phyloP scores from a whole-genome alignment of 1,140 invertebrate genomes.

The Calliopsis andreniformis region DNA sequence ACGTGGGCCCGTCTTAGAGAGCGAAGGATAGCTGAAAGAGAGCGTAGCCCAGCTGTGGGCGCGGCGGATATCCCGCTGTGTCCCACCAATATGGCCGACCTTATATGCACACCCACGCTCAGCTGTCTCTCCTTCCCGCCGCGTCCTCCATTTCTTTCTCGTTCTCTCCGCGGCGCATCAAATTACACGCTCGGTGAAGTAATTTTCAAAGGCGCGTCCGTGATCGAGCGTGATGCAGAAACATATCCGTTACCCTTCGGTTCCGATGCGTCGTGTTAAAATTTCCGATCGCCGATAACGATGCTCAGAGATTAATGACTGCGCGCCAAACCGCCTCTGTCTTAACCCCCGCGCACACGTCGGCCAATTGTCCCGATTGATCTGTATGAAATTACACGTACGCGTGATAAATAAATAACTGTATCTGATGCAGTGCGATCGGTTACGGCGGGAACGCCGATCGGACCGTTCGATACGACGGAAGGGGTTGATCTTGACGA shows the following conservation, averaged over 20 bases:
- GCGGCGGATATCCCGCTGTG: slow-evolving; percentile 75
- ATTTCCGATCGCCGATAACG: slow-evolving; percentile 62
- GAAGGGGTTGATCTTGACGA: too few species aligned
- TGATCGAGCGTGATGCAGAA: slow-evolving; percentile 54
- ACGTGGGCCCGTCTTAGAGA: slow-evolving; percentile 35
- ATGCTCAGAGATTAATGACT: slow-evolving; percentile 56
- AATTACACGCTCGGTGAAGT: slow-evolving; percentile 60
- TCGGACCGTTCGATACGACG: background rate
- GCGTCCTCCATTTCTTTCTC: slow-evolving; percentile 51
- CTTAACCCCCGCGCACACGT: slow-evolving; percentile 11
- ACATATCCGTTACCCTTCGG: slow-evolving; percentile 57
- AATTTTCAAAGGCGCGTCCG: slow-evolving; percentile 56
- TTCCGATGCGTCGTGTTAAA: slow-evolving; percentile 42
- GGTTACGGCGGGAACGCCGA: background rate
- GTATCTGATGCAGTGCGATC: too few species aligned
- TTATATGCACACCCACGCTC: slow-evolving; percentile 72
- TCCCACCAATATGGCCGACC: slow-evolving; percentile 72
- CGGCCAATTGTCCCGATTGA: background rate
- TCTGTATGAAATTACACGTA: background rate
- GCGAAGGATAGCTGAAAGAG: slow-evolving; percentile 22
- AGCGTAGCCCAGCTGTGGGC: slow-evolving; percentile 66
- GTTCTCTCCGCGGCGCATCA: slow-evolving; percentile 47
- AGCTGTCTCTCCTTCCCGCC: slow-evolving; percentile 30
- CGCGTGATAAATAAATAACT: background rate
- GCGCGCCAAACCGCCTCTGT: slow-evolving; percentile 23